A percentile compares a stretch with the other conserved stretches of the same genome.
These are phyloP conservation scores for Danaus chrysippus DNA, from an alignment of 2,888 invertebrate species.

Conservation along the genomic window DNA sequence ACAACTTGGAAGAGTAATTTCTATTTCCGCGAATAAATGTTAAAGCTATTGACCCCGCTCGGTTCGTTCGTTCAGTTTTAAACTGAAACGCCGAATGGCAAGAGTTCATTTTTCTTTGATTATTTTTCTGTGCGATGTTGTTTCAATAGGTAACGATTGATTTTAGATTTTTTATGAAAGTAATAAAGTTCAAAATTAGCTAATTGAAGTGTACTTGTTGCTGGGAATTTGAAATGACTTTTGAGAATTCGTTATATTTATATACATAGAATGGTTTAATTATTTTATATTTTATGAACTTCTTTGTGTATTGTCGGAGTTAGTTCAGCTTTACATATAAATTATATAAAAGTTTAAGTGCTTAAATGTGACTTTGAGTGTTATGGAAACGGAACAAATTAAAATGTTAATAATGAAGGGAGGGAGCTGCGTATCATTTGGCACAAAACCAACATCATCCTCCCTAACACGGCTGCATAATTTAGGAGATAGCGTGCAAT, in stretches of 20 bases:
- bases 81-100: slow-evolving; percentile 23
- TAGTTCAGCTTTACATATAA: neutral
- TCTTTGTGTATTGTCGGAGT: too few relatives aligned
- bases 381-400: slow-evolving; percentile 1
- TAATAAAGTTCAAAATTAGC: slow-evolving; percentile 22
- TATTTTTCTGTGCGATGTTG: slow-evolving; percentile 8
- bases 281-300: neutral
- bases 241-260: slow-evolving; percentile 3
- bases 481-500: slow-evolving; percentile 7
- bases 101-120: slow-evolving; percentile 28
- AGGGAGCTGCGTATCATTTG: neutral
- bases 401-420: neutral
- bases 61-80: slow-evolving; percentile 18
- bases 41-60: slow-evolving; percentile 23
- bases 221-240: slow-evolving; percentile 19
- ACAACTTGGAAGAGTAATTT: slow-evolving; percentile 35
- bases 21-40: slow-evolving; percentile 34
- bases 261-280: slow-evolving; percentile 1
- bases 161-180: slow-evolving; percentile 18
- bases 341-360: neutral
- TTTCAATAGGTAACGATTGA: slow-evolving; percentile 12
- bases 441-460: slow-evolving; percentile 4
- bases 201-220: slow-evolving; percentile 28
- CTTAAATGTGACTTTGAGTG: neutral
- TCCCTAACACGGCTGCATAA: neutral